These are phyloP conservation scores for Aporophyla lueneburgensis DNA, from an alignment of 2,888 invertebrate species.

Conservation along the genomic window DNA sequence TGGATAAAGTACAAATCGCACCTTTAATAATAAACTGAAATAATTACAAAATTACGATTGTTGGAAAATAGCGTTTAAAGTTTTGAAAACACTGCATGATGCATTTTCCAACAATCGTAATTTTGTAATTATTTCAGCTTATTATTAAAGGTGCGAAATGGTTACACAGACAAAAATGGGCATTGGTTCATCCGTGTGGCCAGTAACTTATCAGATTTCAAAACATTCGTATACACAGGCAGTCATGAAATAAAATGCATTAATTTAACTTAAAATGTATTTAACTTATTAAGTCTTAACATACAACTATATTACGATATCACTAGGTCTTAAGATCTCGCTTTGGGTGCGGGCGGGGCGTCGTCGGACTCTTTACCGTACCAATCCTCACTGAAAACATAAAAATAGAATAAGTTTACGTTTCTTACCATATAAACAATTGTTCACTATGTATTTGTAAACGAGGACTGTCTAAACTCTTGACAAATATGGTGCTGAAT, in stretches of 20 bases:
- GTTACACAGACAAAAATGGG: no score
- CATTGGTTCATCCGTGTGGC: background rate
- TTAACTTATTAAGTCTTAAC: slow-evolving; percentile 89
- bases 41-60: no score
- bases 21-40: no score
- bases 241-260: slow-evolving; percentile 50
- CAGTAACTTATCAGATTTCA: background rate
- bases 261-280: slow-evolving; percentile 85
- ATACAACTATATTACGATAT: slow-evolving; percentile 84
- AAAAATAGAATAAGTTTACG: background rate
- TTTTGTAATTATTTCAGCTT: no score
- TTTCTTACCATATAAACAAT: background rate
- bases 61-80: no score
- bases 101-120: no score
- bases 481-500: background rate
- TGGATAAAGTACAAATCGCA: background rate
- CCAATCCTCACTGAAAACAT: slow-evolving; percentile 94
- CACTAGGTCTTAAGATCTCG: slow-evolving; percentile 85
- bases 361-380: slow-evolving; percentile 95
- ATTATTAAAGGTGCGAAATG: no score
- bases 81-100: no score
- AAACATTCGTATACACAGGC: background rate
- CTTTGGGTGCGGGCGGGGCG: slow-evolving; percentile 86
- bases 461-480: background rate
- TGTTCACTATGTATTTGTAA: no score